A percentile compares a stretch with the other conserved stretches of the same genome.
Conservation (phyloP, 2,888 invertebrate genomes). For the Cephus pulcher region DNA sequence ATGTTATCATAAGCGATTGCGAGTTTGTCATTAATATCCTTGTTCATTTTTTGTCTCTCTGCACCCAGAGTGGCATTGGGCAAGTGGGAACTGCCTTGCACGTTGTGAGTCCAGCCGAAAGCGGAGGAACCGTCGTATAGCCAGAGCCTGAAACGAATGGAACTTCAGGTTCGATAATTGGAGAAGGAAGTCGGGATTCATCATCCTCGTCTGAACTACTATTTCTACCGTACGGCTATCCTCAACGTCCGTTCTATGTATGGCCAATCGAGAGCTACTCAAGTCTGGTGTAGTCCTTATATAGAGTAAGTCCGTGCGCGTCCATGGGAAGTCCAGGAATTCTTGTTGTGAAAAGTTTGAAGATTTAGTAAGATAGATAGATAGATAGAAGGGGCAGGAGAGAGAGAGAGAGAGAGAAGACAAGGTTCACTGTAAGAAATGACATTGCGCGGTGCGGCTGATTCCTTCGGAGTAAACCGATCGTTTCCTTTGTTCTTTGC, state of each 20-base stretch:
- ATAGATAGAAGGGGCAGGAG: no score
- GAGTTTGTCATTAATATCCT: not conserved
- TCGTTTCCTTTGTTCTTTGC: no score
- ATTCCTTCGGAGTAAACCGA: no score
- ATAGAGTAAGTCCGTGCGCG: no score
- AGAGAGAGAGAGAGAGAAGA: no score
- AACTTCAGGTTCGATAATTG: conserved; percentile 30
- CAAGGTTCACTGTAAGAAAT: no score
- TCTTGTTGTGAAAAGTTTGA: no score
- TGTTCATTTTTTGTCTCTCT: not conserved
- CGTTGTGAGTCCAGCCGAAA: conserved; percentile 58
- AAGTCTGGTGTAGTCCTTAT: conserved; percentile 24
- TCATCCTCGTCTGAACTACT: conserved; percentile 28
- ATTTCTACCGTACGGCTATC: conserved; percentile 34
- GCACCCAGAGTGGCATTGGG: conserved; percentile 52
- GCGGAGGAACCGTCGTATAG: conserved; percentile 61
- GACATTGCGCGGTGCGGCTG: no score
- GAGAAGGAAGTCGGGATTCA: conserved; percentile 19
- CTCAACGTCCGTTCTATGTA: conserved; percentile 43
- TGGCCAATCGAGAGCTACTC: conserved; percentile 46
- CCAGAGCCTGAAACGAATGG: conserved; percentile 35
- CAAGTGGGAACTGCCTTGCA: conserved; percentile 53
- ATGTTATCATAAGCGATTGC: not conserved
- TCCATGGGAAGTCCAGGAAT: no score
- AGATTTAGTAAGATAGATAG: no score